Percentiles rank a stretch among this genome's conserved stretches.
Conservation (phyloP, 2,113 vertebrate genomes). For the Eulemur rufifrons region DNA sequence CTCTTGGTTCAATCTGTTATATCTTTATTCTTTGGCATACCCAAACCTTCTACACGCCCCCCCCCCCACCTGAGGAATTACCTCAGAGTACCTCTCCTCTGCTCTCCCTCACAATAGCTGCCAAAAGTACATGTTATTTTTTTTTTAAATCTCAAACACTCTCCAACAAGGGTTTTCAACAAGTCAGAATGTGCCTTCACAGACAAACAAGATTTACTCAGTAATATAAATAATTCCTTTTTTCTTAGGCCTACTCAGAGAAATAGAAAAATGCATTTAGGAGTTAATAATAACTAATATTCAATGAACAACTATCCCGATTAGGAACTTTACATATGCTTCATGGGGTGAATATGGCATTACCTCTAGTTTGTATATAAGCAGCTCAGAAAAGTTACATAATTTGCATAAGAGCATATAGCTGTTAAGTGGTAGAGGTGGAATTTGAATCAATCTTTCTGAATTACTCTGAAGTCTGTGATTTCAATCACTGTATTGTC, state of each 20-base stretch:
- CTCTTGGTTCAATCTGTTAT: background rate
- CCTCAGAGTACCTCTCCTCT: background rate
- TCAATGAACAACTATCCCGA: background rate
- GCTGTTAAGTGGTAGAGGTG: background rate
- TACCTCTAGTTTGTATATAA: slow-evolving; percentile 8
- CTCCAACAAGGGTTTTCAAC: background rate
- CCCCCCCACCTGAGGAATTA: background rate
- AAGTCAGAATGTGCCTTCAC: slow-evolving; percentile 33
- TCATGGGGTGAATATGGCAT: background rate
- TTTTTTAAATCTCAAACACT: background rate
- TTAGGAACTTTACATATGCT: background rate
- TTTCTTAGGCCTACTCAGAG: background rate
- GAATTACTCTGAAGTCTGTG: background rate
- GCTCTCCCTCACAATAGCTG: background rate
- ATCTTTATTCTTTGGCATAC: background rate
- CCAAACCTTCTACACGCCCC: background rate
- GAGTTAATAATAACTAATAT: background rate
- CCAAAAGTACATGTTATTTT: background rate
- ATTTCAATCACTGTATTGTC: background rate
- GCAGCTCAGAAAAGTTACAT: background rate
- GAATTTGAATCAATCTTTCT: background rate
- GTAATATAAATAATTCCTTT: background rate
- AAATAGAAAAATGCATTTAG: background rate
- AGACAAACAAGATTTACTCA: slow-evolving; percentile 18
- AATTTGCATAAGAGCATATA: background rate